phyloP scores from a whole-genome alignment of 2,888 invertebrate species.

The Spisula subtruncata region DNA sequence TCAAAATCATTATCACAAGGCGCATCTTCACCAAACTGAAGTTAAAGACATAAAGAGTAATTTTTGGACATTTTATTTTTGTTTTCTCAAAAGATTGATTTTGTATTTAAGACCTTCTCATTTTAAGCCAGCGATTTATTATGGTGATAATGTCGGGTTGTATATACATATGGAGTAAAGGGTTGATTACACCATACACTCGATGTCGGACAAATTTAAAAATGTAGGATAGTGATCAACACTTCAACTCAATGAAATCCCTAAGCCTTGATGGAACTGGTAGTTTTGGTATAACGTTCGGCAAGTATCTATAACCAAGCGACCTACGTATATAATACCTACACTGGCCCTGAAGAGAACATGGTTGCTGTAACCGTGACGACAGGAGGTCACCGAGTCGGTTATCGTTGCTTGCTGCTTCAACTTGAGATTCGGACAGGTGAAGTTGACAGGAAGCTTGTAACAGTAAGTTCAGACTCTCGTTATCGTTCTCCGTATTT shows the following conservation, averaged over 20 bases:
- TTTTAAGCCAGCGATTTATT: too few species aligned
- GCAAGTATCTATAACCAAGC: constrained; percentile 82
- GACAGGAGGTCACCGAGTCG: constrained; percentile 80
- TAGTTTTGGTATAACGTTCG: constrained; percentile 82
- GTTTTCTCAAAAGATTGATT: too few species aligned
- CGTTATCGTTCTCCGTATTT: constrained; percentile 83
- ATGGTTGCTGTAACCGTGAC: constrained; percentile 76
- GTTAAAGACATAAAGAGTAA: too few species aligned
- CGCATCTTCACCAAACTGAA: too few species aligned
- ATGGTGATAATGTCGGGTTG: too few species aligned
- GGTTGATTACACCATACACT: too few species aligned
- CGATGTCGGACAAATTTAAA: too few species aligned
- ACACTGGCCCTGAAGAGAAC: constrained; percentile 82
- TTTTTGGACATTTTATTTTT: too few species aligned
- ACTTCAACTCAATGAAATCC: constrained; percentile 79
- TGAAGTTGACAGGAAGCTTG: constrained; percentile 84
- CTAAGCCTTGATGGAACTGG: constrained; percentile 82
- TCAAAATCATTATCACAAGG: too few species aligned
- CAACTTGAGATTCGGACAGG: constrained; percentile 76
- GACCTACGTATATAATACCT: constrained; percentile 79
- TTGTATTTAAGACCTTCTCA: too few species aligned
- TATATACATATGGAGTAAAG: too few species aligned
- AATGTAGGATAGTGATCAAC: constrained; percentile 50
- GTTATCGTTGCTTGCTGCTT: constrained; percentile 80
- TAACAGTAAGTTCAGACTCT: constrained; percentile 83